Base-by-base conservation (phyloP, 1,140 invertebrate genomes). In the Apis dorsata region DNA sequence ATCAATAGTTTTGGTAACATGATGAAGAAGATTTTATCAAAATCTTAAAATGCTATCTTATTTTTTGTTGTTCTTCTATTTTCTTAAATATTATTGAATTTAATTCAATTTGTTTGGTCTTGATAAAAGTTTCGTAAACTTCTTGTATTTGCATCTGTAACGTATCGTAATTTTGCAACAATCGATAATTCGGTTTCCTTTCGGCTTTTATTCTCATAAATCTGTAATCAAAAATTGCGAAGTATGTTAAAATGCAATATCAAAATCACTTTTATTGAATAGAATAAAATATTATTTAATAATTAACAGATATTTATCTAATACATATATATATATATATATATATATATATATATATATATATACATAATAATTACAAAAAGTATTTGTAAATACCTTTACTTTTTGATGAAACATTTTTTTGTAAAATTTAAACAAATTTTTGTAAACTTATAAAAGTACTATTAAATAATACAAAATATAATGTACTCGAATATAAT, bases 61-160 rank as follows among this genome's bases (percentile, higher is more conserved):
- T 7, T 71, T 59, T 55, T 15, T 24, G 21, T 69, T 34, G 13
- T 34, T 69, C 15, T 11, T 10, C 11, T 7, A 28, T 53, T 15
- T 44, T 19, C 57, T 51, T 2, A 77, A 65, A 21, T 57, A 28
- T 17, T 44, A 21, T 49, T 13, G 51, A 63, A 10, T 51, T 19
- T 15, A 24, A 69, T 69, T 69, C 55, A 60, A 62, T 82, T 44
- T 60, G 53, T 10, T 75, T 24, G 69, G 70, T 76, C 55, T 59
- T 28, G 17, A 76, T 62, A 28, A 60, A 60, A 68, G 2, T 34
- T 51, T 19, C 12, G 44, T 9, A 53, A n/a, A 24, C 10, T 63
- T 55, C 7, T 55, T n/a, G 55, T 71, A 34, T 17, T n/a, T 44
- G 69, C 77, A 87, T 82, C 72, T 88, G 72, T 69, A 34, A 62